Evolutionary conservation across 1,140 invertebrate species (phyloP).

Genomic region (Papilio dardanus): DNA sequence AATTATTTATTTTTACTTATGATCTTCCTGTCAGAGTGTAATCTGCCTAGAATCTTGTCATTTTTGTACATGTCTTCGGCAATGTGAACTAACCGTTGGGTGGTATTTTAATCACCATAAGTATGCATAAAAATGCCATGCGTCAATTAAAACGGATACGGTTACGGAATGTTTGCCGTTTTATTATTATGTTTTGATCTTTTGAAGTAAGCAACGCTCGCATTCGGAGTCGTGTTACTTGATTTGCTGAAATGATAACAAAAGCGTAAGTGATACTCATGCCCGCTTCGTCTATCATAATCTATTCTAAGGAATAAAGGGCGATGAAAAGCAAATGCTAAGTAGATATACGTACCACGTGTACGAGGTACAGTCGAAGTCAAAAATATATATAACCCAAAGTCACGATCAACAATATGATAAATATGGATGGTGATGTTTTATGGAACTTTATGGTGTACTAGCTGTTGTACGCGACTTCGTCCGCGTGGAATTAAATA

Average conservation of each 20-base stretch:
- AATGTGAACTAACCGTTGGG: neutral
- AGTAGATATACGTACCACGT: neutral
- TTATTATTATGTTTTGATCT: constrained; percentile 29
- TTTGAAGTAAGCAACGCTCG: constrained; percentile 1
- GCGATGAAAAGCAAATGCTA: neutral
- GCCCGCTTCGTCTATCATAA: neutral
- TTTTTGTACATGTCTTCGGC: neutral
- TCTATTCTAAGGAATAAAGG: neutral
- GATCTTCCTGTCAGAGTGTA: too few species aligned
- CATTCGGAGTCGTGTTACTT: neutral
- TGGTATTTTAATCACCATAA: neutral
- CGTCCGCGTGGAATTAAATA: too few species aligned
- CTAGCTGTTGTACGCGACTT: too few species aligned
- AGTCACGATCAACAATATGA: too few species aligned
- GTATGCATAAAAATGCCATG: neutral
- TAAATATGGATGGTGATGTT: too few species aligned
- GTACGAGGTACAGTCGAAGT: neutral
- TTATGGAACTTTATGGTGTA: too few species aligned
- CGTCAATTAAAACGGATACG: neutral
- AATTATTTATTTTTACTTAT: too few species aligned
- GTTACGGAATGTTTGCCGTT: neutral
- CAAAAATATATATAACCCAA: too few species aligned
- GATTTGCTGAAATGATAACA: constrained; percentile 9
- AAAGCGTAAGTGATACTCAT: neutral
- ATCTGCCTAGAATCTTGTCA: too few species aligned